Base-by-base conservation (phyloP, 92 coral and sea anemone species). In the Zoanthus gigantus region DNA sequence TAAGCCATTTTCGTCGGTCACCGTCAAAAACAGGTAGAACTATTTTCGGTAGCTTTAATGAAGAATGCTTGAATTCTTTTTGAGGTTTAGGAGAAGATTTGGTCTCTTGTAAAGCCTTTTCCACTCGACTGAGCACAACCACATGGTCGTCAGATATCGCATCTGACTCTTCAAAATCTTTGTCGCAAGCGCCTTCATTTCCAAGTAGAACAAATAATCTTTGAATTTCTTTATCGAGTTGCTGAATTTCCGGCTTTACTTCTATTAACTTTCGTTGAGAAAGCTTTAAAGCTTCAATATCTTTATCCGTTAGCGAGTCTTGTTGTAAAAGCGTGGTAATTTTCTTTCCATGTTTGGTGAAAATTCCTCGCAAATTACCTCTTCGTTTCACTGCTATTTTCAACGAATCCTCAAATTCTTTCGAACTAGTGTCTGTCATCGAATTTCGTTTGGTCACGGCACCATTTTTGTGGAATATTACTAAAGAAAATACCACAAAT, bases 1-100 rank as follows among this genome's bases (percentile, higher is more conserved):
- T 72, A 58, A 88, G 91, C 87, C 87, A 88, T 81, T 88, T 88
- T 69, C 88, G 23, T 81, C 71, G 30, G 65, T 57, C 65, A 57
- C 65, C 65, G 65, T 57, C 65, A 57, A 57, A 57, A 57, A 83
- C 88, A 72, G 88, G 88, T 42, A 82, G 67, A 31, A 78, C 56
- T 44, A 89, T 89, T 66, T 83, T 82, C n/a, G 88, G 85, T 58
- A 89, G 77, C 68, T 89, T 89, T 57, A 89, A 85, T 15, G 88
- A 37, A 72, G 91, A 83, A 50, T 83, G 91, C 68, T 89, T 89
- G n/a, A 89, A 85, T 60, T 60, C 56, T 89, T 89, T 82, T 37
- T 73, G 23, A 37, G 84, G 72, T 15, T 42, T 56, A n/a, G 63
- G 23, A 76, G 4, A 42, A 23, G 76, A 60, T 80, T 80, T 81